phyloP scores from a whole-genome alignment of 2,888 invertebrate species.

The Andrena chrysosceles region DNA sequence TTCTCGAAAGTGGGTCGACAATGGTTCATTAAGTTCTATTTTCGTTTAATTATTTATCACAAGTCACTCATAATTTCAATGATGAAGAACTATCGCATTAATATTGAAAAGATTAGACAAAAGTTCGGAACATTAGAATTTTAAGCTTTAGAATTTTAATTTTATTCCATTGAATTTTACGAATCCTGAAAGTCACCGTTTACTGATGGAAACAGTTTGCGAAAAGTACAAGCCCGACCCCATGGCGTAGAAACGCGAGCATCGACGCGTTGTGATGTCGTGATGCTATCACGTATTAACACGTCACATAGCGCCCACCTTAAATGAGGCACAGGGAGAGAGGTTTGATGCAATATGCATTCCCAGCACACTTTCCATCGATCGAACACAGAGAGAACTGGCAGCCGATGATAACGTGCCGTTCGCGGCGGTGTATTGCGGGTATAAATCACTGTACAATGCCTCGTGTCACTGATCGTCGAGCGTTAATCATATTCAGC shows the following conservation, averaged over 20 bases:
- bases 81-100: too few relatives aligned
- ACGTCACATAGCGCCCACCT: constrained; percentile 45
- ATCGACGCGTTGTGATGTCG: constrained; percentile 19
- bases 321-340: constrained; percentile 46
- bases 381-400: constrained; percentile 47
- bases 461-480: constrained; percentile 47
- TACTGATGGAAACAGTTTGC: not conserved
- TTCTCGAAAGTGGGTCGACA: too few relatives aligned
- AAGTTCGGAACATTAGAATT: too few relatives aligned
- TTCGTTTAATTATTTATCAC: too few relatives aligned
- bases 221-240: constrained; percentile 23
- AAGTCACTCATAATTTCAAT: too few relatives aligned
- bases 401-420: constrained; percentile 38
- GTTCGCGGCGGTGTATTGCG: constrained; percentile 12
- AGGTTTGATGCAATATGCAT: constrained; percentile 52
- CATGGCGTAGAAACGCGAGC: not conserved
- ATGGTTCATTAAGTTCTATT: too few relatives aligned
- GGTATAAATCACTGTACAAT: constrained; percentile 55
- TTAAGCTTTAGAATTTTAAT: too few relatives aligned
- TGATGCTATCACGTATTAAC: constrained; percentile 56
- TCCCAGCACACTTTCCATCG: constrained; percentile 55
- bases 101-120: too few relatives aligned
- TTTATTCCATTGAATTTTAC: not conserved
- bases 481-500: constrained; percentile 51
- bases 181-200: not conserved